Evolutionary conservation across 2,113 vertebrate genomes (phyloP).

Genomic region (Calypte anna): DNA sequence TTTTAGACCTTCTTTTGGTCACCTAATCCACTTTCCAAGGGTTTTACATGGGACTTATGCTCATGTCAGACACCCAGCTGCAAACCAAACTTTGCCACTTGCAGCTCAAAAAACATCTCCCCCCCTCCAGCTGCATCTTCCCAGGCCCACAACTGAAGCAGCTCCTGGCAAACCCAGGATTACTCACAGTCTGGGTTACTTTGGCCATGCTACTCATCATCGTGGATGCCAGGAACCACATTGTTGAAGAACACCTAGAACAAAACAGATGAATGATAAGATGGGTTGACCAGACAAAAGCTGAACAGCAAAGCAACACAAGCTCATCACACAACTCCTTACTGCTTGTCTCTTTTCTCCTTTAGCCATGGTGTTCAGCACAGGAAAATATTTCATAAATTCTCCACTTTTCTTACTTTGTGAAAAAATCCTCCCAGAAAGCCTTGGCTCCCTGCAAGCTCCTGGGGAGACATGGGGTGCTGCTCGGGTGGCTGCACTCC

Average conservation of each 20-base stretch:
- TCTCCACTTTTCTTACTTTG: background rate
- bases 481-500: background rate
- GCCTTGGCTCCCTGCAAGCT: conserved; percentile 1
- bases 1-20: background rate
- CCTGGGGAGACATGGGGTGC: background rate
- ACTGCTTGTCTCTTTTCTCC: background rate
- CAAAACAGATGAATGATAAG: background rate
- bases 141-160: background rate
- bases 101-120: background rate
- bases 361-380: background rate
- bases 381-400: background rate
- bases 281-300: background rate
- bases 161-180: background rate
- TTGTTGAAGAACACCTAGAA: background rate
- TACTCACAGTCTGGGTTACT: background rate
- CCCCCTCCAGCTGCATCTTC: background rate
- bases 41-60: background rate
- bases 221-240: background rate
- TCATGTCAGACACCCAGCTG: background rate
- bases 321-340: background rate
- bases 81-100: background rate
- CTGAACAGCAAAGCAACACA: background rate
- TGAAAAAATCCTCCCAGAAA: conserved; percentile 32
- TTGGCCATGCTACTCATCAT: background rate
- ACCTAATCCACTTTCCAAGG: background rate